Evolutionary conservation across 2,888 invertebrate species (phyloP).

Genomic region (Drosophila hamatofila): DNA sequence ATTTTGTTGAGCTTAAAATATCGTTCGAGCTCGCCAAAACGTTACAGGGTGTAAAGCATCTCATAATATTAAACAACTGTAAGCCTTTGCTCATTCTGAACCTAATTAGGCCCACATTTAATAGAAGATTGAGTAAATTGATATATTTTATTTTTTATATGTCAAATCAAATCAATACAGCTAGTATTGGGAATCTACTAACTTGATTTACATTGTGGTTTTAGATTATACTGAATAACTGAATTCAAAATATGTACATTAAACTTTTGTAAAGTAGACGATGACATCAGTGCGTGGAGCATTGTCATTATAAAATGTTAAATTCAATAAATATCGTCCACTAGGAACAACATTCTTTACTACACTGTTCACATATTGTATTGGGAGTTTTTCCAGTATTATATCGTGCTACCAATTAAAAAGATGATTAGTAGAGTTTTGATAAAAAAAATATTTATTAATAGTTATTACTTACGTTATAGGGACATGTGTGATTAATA

Average conservation of each 20-base stretch:
- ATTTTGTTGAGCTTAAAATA: too few relatives aligned
- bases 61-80: too few relatives aligned
- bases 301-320: slow-evolving; percentile 16
- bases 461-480: neutral
- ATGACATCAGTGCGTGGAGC: neutral
- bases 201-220: too few relatives aligned
- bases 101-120: too few relatives aligned
- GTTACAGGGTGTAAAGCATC: too few relatives aligned
- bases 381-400: slow-evolving; percentile 33
- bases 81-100: too few relatives aligned
- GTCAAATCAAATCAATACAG: too few relatives aligned
- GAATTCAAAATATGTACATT: neutral
- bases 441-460: neutral
- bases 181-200: too few relatives aligned
- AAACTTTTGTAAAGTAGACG: slow-evolving; percentile 47
- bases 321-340: slow-evolving; percentile 48
- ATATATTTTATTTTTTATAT: too few relatives aligned
- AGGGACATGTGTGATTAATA: slow-evolving; percentile 56
- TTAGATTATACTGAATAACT: too few relatives aligned
- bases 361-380: slow-evolving; percentile 39
- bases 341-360: slow-evolving; percentile 37
- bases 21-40: too few relatives aligned
- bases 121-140: too few relatives aligned
- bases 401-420: neutral
- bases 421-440: neutral